Evolutionary conservation across 1,140 invertebrate species (phyloP).

Genomic region (Eurosta solidaginis): DNA sequence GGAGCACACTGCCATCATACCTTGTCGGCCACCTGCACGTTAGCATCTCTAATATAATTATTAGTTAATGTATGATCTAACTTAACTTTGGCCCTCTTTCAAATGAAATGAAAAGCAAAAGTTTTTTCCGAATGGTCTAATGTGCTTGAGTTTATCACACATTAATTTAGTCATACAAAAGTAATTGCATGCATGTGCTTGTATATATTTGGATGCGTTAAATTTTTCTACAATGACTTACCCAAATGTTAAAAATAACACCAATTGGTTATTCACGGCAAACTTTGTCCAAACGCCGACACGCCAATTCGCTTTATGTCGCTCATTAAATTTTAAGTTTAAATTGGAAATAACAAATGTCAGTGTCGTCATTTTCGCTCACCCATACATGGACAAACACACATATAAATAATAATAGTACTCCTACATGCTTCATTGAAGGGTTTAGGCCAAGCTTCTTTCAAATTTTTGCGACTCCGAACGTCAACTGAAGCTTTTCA

Average conservation of each 20-base stretch:
- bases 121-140: too few species aligned
- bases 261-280: neutral
- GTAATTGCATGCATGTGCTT: neutral
- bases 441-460: too few species aligned
- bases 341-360: conserved; percentile 5
- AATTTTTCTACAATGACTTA: conserved; percentile 16
- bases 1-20: too few species aligned
- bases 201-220: neutral
- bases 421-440: too few species aligned
- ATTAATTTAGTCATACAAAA: neutral
- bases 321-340: neutral
- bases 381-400: neutral
- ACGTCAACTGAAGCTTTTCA: too few species aligned
- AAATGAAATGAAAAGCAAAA: too few species aligned
- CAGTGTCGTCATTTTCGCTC: conserved; percentile 7
- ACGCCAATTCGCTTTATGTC: neutral
- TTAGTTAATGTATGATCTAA: too few species aligned
- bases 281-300: neutral
- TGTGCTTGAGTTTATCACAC: too few species aligned
- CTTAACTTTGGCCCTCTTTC: too few species aligned
- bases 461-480: too few species aligned
- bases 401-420: neutral
- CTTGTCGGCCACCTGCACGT: too few species aligned
- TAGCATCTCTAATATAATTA: too few species aligned
- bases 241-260: neutral